Percentiles rank a stretch among this genome's conserved stretches.
phyloP scores from a whole-genome alignment of 2,113 vertebrate genomes.

The Axis porcinus region DNA sequence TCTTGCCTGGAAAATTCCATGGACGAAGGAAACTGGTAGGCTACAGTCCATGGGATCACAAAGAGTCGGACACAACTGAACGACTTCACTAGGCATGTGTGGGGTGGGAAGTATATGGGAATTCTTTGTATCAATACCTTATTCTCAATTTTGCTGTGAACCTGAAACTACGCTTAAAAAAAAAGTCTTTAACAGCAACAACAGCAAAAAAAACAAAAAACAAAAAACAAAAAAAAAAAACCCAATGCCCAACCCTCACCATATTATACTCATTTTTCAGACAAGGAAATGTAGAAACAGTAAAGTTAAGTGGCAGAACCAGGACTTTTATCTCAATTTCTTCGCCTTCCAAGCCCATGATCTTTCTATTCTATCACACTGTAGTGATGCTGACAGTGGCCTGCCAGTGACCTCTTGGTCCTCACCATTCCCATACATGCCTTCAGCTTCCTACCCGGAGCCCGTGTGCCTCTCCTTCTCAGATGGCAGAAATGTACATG shows the following conservation, averaged over 20 bases:
- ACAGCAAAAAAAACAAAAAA: not conserved
- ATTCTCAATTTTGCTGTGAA: not conserved
- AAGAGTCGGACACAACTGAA: not conserved
- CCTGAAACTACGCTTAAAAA: not conserved
- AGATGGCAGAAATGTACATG: not conserved
- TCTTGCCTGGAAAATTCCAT: not conserved
- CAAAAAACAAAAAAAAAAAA: not conserved
- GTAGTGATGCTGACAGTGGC: not conserved
- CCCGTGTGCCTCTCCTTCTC: not conserved
- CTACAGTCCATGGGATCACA: not conserved
- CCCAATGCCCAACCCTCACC: not conserved
- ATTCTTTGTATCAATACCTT: not conserved
- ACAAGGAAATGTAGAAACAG: not conserved
- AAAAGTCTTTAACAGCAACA: not conserved
- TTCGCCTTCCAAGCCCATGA: not conserved
- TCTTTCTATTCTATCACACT: not conserved
- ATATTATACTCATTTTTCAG: not conserved
- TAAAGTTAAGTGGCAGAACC: not conserved
- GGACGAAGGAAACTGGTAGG: not conserved
- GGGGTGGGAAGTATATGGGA: not conserved
- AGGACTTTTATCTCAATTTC: not conserved
- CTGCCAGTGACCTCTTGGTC: not conserved
- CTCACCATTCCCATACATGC: not conserved
- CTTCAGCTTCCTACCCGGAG: not conserved
- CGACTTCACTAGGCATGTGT: not conserved